Evolutionary conservation across 2,888 invertebrate species (phyloP).

Genomic region (Julus scandinavius): DNA sequence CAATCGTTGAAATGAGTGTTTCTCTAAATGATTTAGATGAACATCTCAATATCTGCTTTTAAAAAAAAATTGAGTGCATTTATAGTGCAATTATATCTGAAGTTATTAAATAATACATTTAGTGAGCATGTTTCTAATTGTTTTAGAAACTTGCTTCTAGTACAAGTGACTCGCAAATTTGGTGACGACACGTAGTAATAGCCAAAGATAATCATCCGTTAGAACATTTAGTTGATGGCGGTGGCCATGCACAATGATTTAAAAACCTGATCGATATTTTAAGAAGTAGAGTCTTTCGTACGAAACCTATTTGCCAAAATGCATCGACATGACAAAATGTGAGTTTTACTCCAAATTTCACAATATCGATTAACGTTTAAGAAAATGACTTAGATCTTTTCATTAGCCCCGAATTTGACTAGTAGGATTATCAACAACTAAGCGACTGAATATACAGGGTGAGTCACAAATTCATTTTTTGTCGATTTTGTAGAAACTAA

Average conservation of each 20-base stretch:
- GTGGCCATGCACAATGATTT: not conserved
- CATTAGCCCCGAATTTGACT: not conserved
- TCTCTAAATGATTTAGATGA: too few relatives aligned
- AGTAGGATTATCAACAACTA: not conserved
- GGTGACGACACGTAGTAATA: not conserved
- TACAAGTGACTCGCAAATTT: not conserved
- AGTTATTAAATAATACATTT: not conserved
- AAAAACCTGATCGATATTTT: not conserved
- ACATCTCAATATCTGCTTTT: too few relatives aligned
- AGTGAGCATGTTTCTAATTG: not conserved
- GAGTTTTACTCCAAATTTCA: slow-evolving; percentile 16
- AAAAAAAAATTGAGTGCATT: too few relatives aligned
- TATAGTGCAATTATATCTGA: too few relatives aligned
- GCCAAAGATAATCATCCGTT: not conserved
- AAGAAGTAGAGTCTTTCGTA: not conserved
- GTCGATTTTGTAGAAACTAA: too few relatives aligned
- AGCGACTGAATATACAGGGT: not conserved
- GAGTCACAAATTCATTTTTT: not conserved
- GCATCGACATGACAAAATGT: slow-evolving; percentile 1
- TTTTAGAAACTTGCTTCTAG: not conserved
- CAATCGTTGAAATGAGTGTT: too few relatives aligned
- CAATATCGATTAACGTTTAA: slow-evolving; percentile 35
- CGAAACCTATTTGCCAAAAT: not conserved
- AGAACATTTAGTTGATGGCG: not conserved
- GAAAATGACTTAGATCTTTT: slow-evolving; percentile 15